phyloP scores from a whole-genome alignment of 2,113 vertebrate species.

The Mustelus asterias region DNA sequence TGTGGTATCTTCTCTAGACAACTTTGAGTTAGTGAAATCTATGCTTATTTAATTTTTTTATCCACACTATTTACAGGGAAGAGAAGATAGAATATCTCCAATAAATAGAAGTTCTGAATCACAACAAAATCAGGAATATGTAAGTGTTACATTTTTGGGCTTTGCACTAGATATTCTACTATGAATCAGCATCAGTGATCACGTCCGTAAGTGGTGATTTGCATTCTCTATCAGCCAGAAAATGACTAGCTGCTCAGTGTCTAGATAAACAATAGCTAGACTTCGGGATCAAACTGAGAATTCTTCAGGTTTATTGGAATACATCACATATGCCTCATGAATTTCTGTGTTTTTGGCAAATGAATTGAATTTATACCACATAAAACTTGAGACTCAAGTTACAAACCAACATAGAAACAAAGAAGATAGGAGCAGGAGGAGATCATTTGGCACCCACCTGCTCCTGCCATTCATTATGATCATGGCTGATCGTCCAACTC shows the following conservation, averaged over 20 bases:
- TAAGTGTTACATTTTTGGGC: not conserved
- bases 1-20: not conserved
- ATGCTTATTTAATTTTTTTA: not conserved
- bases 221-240: not conserved
- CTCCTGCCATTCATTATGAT: too few relatives aligned
- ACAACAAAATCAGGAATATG: conserved; percentile 6
- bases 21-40: not conserved
- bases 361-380: not conserved
- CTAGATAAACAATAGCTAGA: not conserved
- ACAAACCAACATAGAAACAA: not conserved
- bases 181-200: not conserved
- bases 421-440: too few relatives aligned
- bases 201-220: not conserved
- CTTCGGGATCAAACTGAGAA: not conserved
- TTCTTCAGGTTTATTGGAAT: not conserved
- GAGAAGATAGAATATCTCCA: conserved; percentile 10
- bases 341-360: not conserved
- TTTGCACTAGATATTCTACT: not conserved
- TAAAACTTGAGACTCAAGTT: not conserved
- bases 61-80: not conserved
- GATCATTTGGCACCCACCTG: too few relatives aligned
- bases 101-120: conserved; percentile 16
- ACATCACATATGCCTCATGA: not conserved
- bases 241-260: not conserved
- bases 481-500: too few relatives aligned